These are phyloP conservation scores for Cinclus mexicanus DNA, from an alignment of 2,113 vertebrate species.

Conservation along the genomic window DNA sequence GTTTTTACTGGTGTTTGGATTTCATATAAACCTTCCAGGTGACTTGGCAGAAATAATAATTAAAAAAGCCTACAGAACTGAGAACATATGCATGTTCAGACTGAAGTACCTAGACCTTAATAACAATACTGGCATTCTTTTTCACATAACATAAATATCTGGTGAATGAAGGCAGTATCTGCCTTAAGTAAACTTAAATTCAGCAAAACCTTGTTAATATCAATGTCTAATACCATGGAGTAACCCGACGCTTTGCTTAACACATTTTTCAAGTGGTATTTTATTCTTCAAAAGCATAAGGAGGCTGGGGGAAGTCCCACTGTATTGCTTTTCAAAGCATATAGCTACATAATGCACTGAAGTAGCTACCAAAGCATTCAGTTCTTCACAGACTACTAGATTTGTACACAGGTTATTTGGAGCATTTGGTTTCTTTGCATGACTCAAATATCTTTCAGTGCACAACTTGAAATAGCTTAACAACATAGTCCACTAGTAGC, in stretches of 20 bases:
- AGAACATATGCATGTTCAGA: not conserved
- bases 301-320: accelerated
- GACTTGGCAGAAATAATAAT: not conserved
- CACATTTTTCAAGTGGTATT: not conserved
- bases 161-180: not conserved
- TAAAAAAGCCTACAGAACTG: not conserved
- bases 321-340: not conserved
- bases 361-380: not conserved
- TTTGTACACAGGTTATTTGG: not conserved
- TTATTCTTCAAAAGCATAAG: not conserved
- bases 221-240: not conserved
- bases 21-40: not conserved
- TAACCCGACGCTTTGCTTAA: not conserved
- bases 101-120: not conserved
- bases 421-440: not conserved
- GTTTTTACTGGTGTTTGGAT: not conserved
- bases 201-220: not conserved
- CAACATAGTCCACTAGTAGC: not conserved
- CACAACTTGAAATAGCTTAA: not conserved
- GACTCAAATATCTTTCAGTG: not conserved
- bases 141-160: not conserved
- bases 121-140: not conserved
- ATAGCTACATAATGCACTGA: not conserved
- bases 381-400: not conserved
- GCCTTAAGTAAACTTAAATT: not conserved